Percentiles rank a stretch among this genome's conserved stretches.
These are phyloP conservation scores for Salarias fasciatus DNA, from an alignment of 2,797 vertebrate genomes.

Conservation along the genomic window DNA sequence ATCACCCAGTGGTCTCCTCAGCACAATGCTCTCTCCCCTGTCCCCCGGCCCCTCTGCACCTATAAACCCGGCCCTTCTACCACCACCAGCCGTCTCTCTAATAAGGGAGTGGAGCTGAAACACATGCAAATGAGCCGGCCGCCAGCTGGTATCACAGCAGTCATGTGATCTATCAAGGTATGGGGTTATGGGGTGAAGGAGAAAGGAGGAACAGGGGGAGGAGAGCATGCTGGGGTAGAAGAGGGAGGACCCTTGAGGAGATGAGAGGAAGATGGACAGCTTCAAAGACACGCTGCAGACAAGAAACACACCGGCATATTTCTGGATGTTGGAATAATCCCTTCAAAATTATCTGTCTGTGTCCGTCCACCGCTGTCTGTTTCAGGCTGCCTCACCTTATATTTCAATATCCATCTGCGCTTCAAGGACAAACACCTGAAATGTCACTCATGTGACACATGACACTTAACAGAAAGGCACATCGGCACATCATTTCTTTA, in stretches of 20 bases:
- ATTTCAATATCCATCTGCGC: slow-evolving; percentile 16
- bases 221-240: no score
- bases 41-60: slow-evolving; percentile 43
- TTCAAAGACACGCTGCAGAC: slow-evolving; percentile 70
- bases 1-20: slow-evolving; percentile 34
- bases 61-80: slow-evolving; percentile 32
- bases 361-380: no score
- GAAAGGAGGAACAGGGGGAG: slow-evolving; percentile 38
- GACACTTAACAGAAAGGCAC: slow-evolving; percentile 41
- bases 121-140: slow-evolving; percentile 82
- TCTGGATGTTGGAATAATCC: no score
- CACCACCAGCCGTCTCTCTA: slow-evolving; percentile 58
- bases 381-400: slow-evolving; percentile 6
- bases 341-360: no score
- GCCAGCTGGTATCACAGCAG: slow-evolving; percentile 84
- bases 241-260: slow-evolving; percentile 29
- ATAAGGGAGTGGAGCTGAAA: slow-evolving; percentile 76
- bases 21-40: slow-evolving; percentile 21
- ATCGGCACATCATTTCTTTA: no score
- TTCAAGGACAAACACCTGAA: slow-evolving; percentile 56
- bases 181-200: slow-evolving; percentile 76
- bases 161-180: slow-evolving; percentile 84
- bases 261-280: slow-evolving; percentile 42
- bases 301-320: no score
- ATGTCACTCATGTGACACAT: slow-evolving; percentile 51